These are phyloP conservation scores for Drosophila persimilis DNA, from an alignment of 1,140 invertebrate species.

Conservation along the genomic window DNA sequence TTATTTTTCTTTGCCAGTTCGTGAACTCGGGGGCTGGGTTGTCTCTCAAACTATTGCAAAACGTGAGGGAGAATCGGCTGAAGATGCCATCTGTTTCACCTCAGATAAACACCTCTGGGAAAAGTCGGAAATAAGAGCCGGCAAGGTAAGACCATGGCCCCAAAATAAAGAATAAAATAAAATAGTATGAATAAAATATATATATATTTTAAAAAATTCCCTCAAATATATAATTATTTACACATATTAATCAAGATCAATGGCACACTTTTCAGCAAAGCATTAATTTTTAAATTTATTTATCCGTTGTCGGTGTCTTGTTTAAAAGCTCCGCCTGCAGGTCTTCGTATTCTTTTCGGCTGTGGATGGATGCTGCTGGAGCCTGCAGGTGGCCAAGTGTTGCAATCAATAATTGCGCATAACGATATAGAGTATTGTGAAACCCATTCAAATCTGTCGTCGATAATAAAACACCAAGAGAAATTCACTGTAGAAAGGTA, in stretches of 20 bases:
- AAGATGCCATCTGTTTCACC: no score
- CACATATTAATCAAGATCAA: slow-evolving; percentile 15
- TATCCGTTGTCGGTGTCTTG: background rate
- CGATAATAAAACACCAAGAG: slow-evolving; percentile 8
- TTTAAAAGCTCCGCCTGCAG: slow-evolving; percentile 9
- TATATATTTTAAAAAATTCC: no score
- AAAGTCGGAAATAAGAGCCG: no score
- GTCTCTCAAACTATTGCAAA: background rate
- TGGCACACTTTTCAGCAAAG: slow-evolving; percentile 11
- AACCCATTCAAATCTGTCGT: slow-evolving; percentile 17
- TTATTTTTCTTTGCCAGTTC: background rate
- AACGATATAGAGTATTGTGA: slow-evolving; percentile 26
- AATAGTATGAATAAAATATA: no score
- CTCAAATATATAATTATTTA: no score
- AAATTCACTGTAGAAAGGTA: background rate
- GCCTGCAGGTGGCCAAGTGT: slow-evolving; percentile 46
- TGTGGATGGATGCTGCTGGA: background rate
- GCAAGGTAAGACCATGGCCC: no score
- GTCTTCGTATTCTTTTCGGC: slow-evolving; percentile 21
- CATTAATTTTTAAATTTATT: slow-evolving; percentile 8
- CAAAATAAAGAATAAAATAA: no score
- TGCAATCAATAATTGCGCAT: slow-evolving; percentile 17
- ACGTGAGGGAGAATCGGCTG: background rate
- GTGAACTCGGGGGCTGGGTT: background rate
- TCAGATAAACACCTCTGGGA: no score